Base-by-base conservation (phyloP, 2,888 invertebrate genomes). In the Andricus quercusramuli region DNA sequence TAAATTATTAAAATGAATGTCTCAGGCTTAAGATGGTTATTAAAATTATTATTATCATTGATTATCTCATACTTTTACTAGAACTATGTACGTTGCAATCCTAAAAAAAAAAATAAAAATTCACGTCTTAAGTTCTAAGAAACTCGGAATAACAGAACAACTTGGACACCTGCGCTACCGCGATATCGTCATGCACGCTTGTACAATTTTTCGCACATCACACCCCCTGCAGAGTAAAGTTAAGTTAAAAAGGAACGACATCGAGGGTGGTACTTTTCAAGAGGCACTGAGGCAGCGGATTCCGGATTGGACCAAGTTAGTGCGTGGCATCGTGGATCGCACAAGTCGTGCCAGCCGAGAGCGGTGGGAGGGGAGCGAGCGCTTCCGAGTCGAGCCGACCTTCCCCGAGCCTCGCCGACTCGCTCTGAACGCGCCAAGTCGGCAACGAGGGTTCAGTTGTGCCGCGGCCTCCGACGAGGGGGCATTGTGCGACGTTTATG, bases 391-490 rank as follows among this genome's bases (percentile, higher is more conserved):
- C 1, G 1, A 0, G 51, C 83, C 88, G 89, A 88, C 77, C 47
- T 2, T 13, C 1, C 25, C 85, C 90, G 91, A 90, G 64, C 29
- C 1, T 5, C 8, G 0, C 85, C 89, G 90, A 88, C 79, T 15
- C 11, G 15, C 78, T 64, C 81, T 85, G 86, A 89, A 89, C 90
- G 90, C 90, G 90, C 89, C 90, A 89, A 90, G 87, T 85, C 83
- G 86, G 84, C 87, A 88, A 90, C 88, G 86, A 88, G 88, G 87
- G 89, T 79, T 77, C 82, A 92, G 92, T 92, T 88, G 89, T 90
- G 90, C 90, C 92, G 92, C 91, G 90, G 90, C 91, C 89, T 91
- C 88, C 86, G 84, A 81, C 83, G 86, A 85, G 88, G 88, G 88
- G 90, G 78, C 66, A 88, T 87, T 83, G 77, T 79, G 77, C 78